Base-by-base conservation (phyloP, 2,888 invertebrate genomes). In the Lepidocyrtoides sp. region DNA sequence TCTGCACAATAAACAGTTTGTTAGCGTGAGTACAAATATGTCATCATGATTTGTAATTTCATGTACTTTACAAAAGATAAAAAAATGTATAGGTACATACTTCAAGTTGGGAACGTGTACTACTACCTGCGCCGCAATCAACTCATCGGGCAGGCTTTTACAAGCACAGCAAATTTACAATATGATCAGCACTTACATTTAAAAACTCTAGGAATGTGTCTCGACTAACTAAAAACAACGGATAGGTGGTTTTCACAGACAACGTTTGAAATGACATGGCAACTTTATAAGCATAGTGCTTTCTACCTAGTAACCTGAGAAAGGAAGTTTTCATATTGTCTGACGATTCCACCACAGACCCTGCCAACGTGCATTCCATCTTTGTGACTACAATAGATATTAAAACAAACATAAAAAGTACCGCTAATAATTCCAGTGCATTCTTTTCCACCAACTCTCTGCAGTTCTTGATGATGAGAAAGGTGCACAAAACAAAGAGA, bases 131-230 rank as follows among this genome's bases (percentile, higher is more conserved):
- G n/a, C n/a, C n/a, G n/a, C n/a, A n/a, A n/a, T n/a, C n/a, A n/a
- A n/a, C n/a, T 41, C n/a, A 57, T 72, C n/a, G n/a, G n/a, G n/a
- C n/a, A n/a, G n/a, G n/a, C n/a, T n/a, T n/a, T n/a, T 75, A 54
- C 8, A 79, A n/a, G 51, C 87, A 87, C 5, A 79, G 32, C 20
- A 87, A 29, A 48, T 75, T 77, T 0, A 87, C 87, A 87, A 87
- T 36, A 12, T 87, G 77, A 48, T 87, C 63, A 10, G 63, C 87
- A 29, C 77, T 79, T 0, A 63, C 66, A 48, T 77, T 63, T 3
- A 87, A 12, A 79, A 87, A 87, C 51, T 87, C 63, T 20, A 79
- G 8, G 20, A 44, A 79, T 0, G 44, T 63, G 0, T 87, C 79
- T 14, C 44, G 29, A 23, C 77, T 36, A 2, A 87, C 79, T 48